These are phyloP conservation scores for Hemiprocne comata DNA, from an alignment of 2,113 vertebrate species.

Conservation along the genomic window DNA sequence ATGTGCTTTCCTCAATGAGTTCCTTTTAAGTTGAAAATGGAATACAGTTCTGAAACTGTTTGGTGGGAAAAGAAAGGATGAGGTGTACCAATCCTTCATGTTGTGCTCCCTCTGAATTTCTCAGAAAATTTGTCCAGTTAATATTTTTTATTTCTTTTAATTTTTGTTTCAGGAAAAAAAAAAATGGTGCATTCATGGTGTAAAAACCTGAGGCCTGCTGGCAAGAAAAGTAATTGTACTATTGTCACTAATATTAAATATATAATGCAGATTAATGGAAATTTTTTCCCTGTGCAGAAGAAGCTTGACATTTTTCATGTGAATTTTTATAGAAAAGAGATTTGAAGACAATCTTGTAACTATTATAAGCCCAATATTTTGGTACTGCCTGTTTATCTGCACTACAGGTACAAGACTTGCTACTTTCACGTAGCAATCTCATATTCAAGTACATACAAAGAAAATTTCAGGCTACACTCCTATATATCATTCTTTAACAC, in stretches of 20 bases:
- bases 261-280: not conserved
- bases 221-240: not conserved
- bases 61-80: not conserved
- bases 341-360: not conserved
- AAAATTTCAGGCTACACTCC: not conserved
- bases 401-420: not conserved
- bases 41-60: not conserved
- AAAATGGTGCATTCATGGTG: not conserved
- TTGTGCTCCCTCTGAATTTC: not conserved
- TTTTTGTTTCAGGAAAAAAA: not conserved
- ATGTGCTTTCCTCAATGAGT: not conserved
- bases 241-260: not conserved
- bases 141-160: not conserved
- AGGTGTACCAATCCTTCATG: not conserved
- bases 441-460: not conserved
- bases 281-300: not conserved
- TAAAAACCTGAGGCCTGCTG: not conserved
- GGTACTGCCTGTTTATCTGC: not conserved
- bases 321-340: not conserved
- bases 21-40: not conserved
- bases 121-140: not conserved
- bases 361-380: not conserved
- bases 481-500: not conserved
- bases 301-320: not conserved
- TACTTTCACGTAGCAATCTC: not conserved